Evolutionary conservation across 2,797 vertebrate species (phyloP), one percentile per base, ranked within the genome.

Genomic region (Notolepis coatsorum): DNA sequence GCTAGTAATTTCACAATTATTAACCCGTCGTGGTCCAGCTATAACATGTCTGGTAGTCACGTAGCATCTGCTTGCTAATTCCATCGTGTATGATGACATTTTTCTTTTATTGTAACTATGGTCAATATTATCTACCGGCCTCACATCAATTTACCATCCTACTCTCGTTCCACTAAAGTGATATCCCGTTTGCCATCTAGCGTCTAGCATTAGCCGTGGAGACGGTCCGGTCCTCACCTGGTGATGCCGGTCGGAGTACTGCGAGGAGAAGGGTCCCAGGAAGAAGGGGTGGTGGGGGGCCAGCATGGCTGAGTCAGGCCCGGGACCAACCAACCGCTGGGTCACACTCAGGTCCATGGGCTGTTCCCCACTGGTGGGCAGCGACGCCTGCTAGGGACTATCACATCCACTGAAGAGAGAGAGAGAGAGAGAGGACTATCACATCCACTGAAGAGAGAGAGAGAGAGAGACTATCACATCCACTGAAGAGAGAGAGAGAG

Each of bases 291-390:
- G 75, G 13, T 25, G 73, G 20, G 84, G 87, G 65, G 92, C 88
- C 81, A 96, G 88, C 88, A 96, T 87, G 0, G 90, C 63, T 27
- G 92, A 87, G 80, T 96, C 93, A 2, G 90, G 83, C 48, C 88
- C 75, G 13, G 91, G 89, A 79, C 93, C 93, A 66, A 93, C 86
- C 55, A 86, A 64, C 68, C 94, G 92, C 81, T 93, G 95, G 73
- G 93, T 93, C 73, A 96, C 92, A 38, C 94, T 90, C 63, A 97
- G 92, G 91, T 96, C 95, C 96, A 97, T 97, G 86, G 91, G 92
- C 69, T 69, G 87, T 43, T 89, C 73, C 88, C 92, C 91, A 74
- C 83, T 82, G 77, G 87, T 21, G 54, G 58, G 55, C 60, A 41
- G 68, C 42, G 18, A 55, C 51, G 58, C 23, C 39, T 56, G 54